phyloP scores from a whole-genome alignment of 1,140 invertebrate species.

The Vanessa atalanta region DNA sequence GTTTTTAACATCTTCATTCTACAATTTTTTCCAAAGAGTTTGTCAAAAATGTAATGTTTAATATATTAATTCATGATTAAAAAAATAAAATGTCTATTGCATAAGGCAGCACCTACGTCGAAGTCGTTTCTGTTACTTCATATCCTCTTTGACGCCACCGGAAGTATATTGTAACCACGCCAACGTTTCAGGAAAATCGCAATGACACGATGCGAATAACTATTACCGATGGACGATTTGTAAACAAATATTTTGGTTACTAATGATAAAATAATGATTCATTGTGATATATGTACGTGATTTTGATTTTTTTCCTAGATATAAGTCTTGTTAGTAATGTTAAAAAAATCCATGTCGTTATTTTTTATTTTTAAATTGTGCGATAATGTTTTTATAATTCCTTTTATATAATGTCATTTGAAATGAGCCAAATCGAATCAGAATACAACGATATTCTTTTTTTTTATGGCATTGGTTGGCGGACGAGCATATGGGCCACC shows the following conservation, averaged over 20 bases:
- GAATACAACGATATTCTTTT: no score
- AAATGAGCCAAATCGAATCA: no score
- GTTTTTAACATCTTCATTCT: no score
- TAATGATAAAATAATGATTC: slow-evolving; percentile 16
- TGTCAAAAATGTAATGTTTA: no score
- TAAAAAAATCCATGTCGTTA: no score
- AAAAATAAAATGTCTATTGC: not conserved
- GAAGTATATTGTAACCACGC: slow-evolving; percentile 50
- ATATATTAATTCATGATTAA: not conserved
- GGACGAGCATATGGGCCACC: no score
- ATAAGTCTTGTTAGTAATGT: not conserved
- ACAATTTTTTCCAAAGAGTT: no score
- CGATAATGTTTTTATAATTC: no score
- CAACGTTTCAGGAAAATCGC: slow-evolving; percentile 60
- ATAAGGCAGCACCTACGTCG: not conserved
- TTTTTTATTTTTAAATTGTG: no score
- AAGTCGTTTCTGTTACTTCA: slow-evolving; percentile 11
- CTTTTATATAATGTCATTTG: no score
- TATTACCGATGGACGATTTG: slow-evolving; percentile 24
- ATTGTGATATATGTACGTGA: not conserved
- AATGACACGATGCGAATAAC: slow-evolving; percentile 36
- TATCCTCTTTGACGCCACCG: slow-evolving; percentile 39
- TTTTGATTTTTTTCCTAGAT: not conserved
- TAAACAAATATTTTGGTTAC: slow-evolving; percentile 16
- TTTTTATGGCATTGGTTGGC: no score